Percentiles rank a stretch among this genome's conserved stretches.
These are phyloP conservation scores for Rhingia campestris DNA, from an alignment of 2,888 invertebrate genomes.

Conservation along the genomic window DNA sequence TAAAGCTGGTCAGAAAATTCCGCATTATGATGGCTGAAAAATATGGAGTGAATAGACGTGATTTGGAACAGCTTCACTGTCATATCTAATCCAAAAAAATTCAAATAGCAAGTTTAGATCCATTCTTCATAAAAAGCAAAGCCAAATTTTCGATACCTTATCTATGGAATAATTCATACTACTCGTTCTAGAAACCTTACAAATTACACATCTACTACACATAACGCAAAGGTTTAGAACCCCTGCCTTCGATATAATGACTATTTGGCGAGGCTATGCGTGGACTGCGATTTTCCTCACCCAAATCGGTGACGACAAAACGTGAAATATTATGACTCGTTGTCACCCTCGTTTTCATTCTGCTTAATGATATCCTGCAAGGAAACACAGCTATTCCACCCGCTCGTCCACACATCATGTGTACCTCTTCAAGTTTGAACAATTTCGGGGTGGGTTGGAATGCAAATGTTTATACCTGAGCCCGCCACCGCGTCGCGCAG, in stretches of 20 bases:
- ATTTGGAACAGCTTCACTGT: too few species aligned
- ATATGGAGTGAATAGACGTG: too few species aligned
- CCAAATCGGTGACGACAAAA: slow-evolving; percentile 16
- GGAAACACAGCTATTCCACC: slow-evolving; percentile 8
- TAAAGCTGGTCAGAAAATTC: too few species aligned
- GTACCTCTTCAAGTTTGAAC: slow-evolving; percentile 19
- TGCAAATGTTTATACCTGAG: slow-evolving; percentile 56
- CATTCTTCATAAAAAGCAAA: too few species aligned
- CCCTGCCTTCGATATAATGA: slow-evolving; percentile 39
- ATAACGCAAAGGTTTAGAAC: slow-evolving; percentile 8
- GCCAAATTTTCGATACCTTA: too few species aligned
- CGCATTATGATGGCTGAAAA: too few species aligned
- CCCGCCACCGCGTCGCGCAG: background rate
- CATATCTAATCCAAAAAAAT: too few species aligned
- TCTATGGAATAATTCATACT: too few species aligned
- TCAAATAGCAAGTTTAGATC: too few species aligned
- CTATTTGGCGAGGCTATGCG: slow-evolving; percentile 35
- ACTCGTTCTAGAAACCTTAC: too few species aligned
- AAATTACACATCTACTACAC: too few species aligned
- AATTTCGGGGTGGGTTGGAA: slow-evolving; percentile 43
- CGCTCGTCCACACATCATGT: slow-evolving; percentile 24
- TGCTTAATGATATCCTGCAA: slow-evolving; percentile 60
- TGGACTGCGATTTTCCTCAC: slow-evolving; percentile 38
- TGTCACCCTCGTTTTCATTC: slow-evolving; percentile 56
- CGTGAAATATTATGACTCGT: slow-evolving; percentile 47